Evolutionary conservation across 2,888 invertebrate genomes (phyloP).

Genomic region (Oxytorus armatus): DNA sequence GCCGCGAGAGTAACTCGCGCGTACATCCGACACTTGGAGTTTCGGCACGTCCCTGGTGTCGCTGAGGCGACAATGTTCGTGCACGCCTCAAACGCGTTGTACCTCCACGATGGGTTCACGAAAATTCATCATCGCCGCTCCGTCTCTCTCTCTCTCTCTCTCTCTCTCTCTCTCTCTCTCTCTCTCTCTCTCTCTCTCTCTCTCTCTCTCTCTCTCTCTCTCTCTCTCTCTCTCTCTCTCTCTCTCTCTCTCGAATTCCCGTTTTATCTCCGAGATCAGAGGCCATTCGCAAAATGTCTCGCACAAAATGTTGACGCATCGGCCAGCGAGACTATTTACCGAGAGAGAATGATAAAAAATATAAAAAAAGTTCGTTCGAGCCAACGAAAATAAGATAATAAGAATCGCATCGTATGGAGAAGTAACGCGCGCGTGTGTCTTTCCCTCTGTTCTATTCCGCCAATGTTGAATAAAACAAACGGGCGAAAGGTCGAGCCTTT

Average conservation of each 20-base stretch:
- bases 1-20: constrained; percentile 50
- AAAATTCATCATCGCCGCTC: too few relatives aligned
- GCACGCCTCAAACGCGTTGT: constrained; percentile 22
- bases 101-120: too few relatives aligned
- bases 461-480: constrained; percentile 43
- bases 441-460: constrained; percentile 4
- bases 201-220: too few relatives aligned
- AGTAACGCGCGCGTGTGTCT: neutral
- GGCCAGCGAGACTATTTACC: neutral
- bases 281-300: neutral
- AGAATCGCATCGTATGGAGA: constrained; percentile 47
- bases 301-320: neutral
- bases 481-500: constrained; percentile 42
- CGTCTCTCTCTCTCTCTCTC: neutral
- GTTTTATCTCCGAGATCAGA: neutral
- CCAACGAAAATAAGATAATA: constrained; percentile 32
- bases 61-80: constrained; percentile 26
- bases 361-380: neutral
- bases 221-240: neutral
- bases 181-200: neutral
- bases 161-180: too few relatives aligned
- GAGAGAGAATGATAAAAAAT: neutral
- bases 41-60: constrained; percentile 23
- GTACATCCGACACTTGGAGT: neutral
- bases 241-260: neutral